Conservation (phyloP, 2,113 vertebrate species). For the Vulpes lagopus region DNA sequence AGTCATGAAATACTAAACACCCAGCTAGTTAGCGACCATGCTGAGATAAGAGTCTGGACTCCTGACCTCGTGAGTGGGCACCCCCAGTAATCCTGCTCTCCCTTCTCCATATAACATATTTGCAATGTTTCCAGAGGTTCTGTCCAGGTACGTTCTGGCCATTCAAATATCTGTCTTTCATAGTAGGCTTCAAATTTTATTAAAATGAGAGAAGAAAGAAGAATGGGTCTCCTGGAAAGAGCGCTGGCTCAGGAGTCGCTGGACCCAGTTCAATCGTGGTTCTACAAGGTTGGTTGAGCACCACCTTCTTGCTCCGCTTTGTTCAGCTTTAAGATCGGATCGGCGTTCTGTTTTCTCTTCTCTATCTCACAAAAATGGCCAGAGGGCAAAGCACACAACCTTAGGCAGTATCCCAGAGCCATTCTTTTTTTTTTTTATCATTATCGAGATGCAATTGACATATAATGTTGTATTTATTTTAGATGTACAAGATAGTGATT, state of each 20-base stretch:
- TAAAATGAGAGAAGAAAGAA: neutral
- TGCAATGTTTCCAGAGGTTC: neutral
- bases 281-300: neutral
- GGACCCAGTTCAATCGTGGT: neutral
- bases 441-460: neutral
- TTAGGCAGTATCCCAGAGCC: neutral
- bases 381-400: neutral
- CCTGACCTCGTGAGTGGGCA: accelerated
- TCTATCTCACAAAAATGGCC: neutral
- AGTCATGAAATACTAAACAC: neutral
- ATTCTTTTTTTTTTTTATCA: neutral
- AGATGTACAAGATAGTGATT: neutral
- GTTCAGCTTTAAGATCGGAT: neutral
- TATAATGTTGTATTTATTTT: neutral
- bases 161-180: neutral
- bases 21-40: neutral
- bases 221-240: neutral
- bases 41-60: neutral
- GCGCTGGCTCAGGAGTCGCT: neutral
- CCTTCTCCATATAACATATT: too few relatives aligned
- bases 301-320: neutral
- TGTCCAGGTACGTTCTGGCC: neutral
- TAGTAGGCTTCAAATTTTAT: neutral
- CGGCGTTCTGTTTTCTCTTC: neutral
- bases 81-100: neutral